Evolutionary conservation across 2,888 invertebrate genomes (phyloP), one percentile per base, ranked within the genome.

Genomic region (Oxytorus armatus): DNA sequence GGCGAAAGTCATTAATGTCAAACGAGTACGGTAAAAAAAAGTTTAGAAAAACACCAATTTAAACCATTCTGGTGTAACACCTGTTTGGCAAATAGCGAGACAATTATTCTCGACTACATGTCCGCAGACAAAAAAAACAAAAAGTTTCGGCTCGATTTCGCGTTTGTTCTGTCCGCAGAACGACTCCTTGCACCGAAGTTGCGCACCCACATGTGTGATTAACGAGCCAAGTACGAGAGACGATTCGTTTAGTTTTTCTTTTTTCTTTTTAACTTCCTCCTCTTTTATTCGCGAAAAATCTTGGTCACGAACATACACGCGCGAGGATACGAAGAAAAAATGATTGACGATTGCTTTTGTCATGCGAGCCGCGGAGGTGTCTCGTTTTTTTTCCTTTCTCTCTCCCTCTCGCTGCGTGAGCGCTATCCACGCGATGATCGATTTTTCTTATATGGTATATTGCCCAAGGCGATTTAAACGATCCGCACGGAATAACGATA

Each of bases 191-290:
- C 75, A 59, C 25, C 49, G 21, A 21, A 39, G 49, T 49, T 72
- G 11, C 55, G 39, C 49, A 49, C 29, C 49, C 39, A 16, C 47
- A 14, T 25, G 69, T 47, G 70, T 65, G 63, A 77, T 77, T 70
- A 77, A 70, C 70, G 77, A 70, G 70, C 63, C 55, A 70, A 47
- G 63, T 70, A 70, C 65, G 69, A 39, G 63, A 73, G 63, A 77
- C 29, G n/a, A 29, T 57, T 47, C 55, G 16, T 42, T 18, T 39
- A 14, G 18, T 29, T 53, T 25, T 51, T 23, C 44, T 18, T 47
- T 2, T 63, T 55, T 57, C 11, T 53, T 21, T 49, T 44, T 33
- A 10, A 39, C 10, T 3, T 14, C 55, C 3, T 16, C 10, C n/a
- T 25, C 18, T 51, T 33, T 42, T 21, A 18, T 23, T 42, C 23